phyloP scores from a whole-genome alignment of 2,113 vertebrate species.

The Helogale parvula region DNA sequence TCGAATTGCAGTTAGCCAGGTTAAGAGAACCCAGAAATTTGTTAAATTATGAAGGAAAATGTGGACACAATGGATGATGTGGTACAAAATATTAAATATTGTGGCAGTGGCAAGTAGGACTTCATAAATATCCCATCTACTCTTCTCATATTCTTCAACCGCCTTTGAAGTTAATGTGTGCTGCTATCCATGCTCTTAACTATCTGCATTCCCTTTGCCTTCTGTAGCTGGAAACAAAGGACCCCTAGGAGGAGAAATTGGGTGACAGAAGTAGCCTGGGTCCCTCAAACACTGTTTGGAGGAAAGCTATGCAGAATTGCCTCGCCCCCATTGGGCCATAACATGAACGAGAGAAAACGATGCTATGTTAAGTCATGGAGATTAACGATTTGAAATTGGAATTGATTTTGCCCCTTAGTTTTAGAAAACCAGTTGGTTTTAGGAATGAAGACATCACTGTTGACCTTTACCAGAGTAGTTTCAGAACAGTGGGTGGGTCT shows the following conservation, averaged over 20 bases:
- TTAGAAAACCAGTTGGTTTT: background rate
- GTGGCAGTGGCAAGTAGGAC: background rate
- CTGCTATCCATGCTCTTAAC: background rate
- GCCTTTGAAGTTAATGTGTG: background rate
- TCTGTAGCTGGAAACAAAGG: background rate
- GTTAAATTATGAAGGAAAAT: background rate
- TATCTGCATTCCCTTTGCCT: background rate
- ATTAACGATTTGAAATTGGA: background rate
- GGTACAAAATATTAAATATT: background rate
- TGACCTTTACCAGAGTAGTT: background rate
- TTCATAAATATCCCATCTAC: background rate
- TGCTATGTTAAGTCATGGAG: background rate
- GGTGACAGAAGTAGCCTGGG: background rate
- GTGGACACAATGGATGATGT: background rate
- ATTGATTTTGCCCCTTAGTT: background rate
- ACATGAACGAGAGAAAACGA: background rate
- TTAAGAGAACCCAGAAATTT: background rate
- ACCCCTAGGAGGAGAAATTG: background rate
- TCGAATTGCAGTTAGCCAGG: background rate
- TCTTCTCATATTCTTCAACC: background rate
- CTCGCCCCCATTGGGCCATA: background rate
- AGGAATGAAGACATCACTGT: background rate
- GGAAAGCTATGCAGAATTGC: background rate
- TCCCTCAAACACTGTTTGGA: background rate
- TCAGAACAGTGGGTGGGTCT: background rate